Conservation (phyloP, 2,888 invertebrate genomes). For the Orthosia gothica region DNA sequence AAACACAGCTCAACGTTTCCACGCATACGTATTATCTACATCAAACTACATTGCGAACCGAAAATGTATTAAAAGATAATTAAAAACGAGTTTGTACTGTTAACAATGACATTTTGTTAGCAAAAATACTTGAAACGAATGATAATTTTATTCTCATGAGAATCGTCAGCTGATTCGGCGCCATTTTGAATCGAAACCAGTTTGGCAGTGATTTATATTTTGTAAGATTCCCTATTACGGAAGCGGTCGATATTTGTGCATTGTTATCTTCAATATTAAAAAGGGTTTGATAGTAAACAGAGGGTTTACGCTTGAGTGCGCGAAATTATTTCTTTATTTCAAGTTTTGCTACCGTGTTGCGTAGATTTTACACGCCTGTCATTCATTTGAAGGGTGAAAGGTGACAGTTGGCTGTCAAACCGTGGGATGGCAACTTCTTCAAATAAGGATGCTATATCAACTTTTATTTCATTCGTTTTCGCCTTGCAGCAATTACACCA, state of each 20-base stretch:
- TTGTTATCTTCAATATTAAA: conserved; percentile 22
- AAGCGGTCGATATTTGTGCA: conserved; percentile 57
- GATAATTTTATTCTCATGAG: conserved; percentile 59
- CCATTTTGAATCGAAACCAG: conserved; percentile 63
- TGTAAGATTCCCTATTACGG: conserved; percentile 38
- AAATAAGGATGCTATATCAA: not conserved
- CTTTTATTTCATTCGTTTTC: no score
- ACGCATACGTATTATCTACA: conserved; percentile 21
- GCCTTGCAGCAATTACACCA: no score
- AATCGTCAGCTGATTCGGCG: conserved; percentile 68
- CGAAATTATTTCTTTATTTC: conserved; percentile 48
- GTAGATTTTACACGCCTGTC: conserved; percentile 22
- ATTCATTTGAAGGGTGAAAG: conserved; percentile 25
- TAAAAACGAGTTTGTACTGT: conserved; percentile 65
- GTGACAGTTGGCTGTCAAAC: conserved; percentile 15
- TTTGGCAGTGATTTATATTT: conserved; percentile 64
- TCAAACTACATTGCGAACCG: conserved; percentile 14
- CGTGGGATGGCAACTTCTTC: conserved; percentile 27
- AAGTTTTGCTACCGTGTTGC: conserved; percentile 15
- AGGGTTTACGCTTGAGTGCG: conserved; percentile 34
- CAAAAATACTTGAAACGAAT: conserved; percentile 39
- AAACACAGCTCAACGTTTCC: conserved; percentile 21
- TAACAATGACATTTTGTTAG: conserved; percentile 57
- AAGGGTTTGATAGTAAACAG: conserved; percentile 39
- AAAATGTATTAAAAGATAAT: conserved; percentile 44